Conservation (phyloP, 2,113 vertebrate species). For the Thermophis baileyi region DNA sequence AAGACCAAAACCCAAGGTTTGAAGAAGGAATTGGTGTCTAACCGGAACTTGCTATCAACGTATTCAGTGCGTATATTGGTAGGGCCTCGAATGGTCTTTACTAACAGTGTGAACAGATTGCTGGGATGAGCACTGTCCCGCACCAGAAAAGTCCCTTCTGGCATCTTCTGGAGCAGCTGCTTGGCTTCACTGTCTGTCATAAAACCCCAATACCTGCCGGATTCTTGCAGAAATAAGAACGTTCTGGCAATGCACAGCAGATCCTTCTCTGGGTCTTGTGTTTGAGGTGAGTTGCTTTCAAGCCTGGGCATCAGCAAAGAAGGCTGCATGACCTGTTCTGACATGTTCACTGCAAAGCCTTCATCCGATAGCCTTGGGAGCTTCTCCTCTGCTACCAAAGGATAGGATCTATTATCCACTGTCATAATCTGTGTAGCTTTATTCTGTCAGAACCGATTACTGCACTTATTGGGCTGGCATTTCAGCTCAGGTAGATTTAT, state of each 20-base stretch:
- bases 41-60: slow-evolving; percentile 81
- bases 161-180: slow-evolving; percentile 87
- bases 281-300: slow-evolving; percentile 60
- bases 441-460: background rate
- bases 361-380: slow-evolving; percentile 60
- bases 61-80: slow-evolving; percentile 96
- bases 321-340: slow-evolving; percentile 78
- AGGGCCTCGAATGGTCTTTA: slow-evolving; percentile 89
- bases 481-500: background rate
- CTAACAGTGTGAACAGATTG: slow-evolving; percentile 93
- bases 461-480: background rate
- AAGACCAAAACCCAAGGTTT: slow-evolving; percentile 85
- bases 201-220: slow-evolving; percentile 95
- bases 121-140: slow-evolving; percentile 95
- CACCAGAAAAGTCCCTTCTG: slow-evolving; percentile 91
- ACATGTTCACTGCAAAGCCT: slow-evolving; percentile 64
- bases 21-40: slow-evolving; percentile 90
- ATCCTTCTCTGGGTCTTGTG: slow-evolving; percentile 87
- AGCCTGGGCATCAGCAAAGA: slow-evolving; percentile 54
- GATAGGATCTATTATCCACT: slow-evolving; percentile 71
- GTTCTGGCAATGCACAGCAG: slow-evolving; percentile 86
- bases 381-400: slow-evolving; percentile 74
- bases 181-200: slow-evolving; percentile 90
- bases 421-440: background rate
- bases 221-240: slow-evolving; percentile 86